Base-by-base conservation (phyloP, 2,797 vertebrate genomes). In the Falco naumanni region DNA sequence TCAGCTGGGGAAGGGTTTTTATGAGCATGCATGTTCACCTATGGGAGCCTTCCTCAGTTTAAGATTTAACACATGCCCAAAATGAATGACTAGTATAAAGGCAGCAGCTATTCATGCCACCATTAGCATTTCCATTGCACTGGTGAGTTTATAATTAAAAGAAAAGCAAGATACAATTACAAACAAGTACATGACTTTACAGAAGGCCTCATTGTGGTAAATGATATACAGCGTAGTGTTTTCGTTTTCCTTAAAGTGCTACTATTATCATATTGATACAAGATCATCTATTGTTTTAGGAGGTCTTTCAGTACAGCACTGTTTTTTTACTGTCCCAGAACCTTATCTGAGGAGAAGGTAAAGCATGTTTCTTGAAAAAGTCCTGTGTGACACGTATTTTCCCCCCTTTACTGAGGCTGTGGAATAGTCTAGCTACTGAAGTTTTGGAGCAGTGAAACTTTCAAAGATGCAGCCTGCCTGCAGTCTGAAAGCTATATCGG, bases 241-340 rank as follows among this genome's bases (percentile, higher is more conserved):
- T 71, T 87, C 5, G 41, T 90, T 90, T 95, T 95, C 89, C 79
- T 96, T 98, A 98, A 98, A 98, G 98, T 98, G 98, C 98, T 98
- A 50, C 50, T 61, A 93, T 87, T 39, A 20, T 84, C 29, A 24
- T 85, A 64, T 24, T 80, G 53, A 78, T 84, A 51, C 47, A 83
- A 63, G 83, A 91, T 68, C 20, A 66, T 77, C 98, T 98, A 99
- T 93, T 99, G 99, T 95, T 99, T 99, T 37, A 99, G 97, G 68
- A 99, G 98, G 97, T 99, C 99, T 97, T 99, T 99, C 47, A 99
- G 98, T 18, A 99, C 98, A 9, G n/a, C 25, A 13, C 25, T 70
- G 22, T 16, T 57, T 76, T 33, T 22, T 68, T 41, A 15, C 15
- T 48, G 16, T 53, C 15, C 16, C 10, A 24, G 29, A 72, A 26